Base-by-base conservation (phyloP, 2,797 vertebrate genomes). In the Sebastes kiyomatsui region DNA sequence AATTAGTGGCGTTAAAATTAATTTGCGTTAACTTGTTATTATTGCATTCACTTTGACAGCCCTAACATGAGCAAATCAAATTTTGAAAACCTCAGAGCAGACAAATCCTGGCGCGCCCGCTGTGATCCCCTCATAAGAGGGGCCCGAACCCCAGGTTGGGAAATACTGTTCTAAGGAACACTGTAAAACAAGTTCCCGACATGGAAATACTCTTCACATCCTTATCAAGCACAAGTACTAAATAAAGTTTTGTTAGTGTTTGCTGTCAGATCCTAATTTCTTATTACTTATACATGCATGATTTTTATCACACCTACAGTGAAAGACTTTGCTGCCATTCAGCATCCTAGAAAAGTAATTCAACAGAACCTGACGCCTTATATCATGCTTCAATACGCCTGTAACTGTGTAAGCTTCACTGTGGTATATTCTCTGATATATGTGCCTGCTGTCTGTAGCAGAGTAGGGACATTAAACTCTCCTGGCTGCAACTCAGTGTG, bases 381-480 rank as follows among this genome's bases (percentile, higher is more conserved):
- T 75, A 78, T 64, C 55, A 22, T 25, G 30, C 22, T 76, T 74
- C 71, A 80, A 84, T 56, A 33, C 59, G 54, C 28, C 56, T 79
- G 61, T 66, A 66, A 67, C 61, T 81, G 30, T 22, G 32, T 35
- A 18, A 52, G 71, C 18, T 73, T 67, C 33, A 33, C 12, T 65
- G 35, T 35, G 65, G 46, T 54, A 30, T 84, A 76, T 77, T 28
- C n/a, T 52, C 27, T 30, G 18, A 52, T 66, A 20, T 18, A 46
- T 46, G 14, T 46, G 9, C 5, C 64, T 27, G 27, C 27, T 32
- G 27, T 67, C 42, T 30, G 46, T 18, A n/a, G 6, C 25, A 67
- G 42, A 67, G 38, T 52, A 18, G 25, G 28, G 77, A 93, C 81
- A 81, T 84, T 84, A 90, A 90, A 88, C 77, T 72, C 62, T 84